These are phyloP conservation scores for Anticlea derivata DNA, from an alignment of 2,888 invertebrate genomes.

Conservation along the genomic window DNA sequence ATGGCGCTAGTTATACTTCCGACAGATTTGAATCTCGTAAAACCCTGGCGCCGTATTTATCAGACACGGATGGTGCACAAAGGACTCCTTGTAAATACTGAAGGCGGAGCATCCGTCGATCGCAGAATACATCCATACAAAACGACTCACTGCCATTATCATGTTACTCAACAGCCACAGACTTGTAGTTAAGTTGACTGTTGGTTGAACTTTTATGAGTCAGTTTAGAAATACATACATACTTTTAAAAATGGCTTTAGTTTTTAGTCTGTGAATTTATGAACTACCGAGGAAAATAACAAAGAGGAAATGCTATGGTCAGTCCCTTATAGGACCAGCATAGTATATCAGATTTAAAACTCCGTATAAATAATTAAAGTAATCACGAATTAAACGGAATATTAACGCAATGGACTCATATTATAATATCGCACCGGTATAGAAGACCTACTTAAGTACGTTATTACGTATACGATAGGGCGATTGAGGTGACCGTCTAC, in stretches of 20 bases:
- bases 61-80: conserved; percentile 61
- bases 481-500: no score
- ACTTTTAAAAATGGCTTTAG: not conserved
- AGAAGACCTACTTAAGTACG: no score
- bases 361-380: no score
- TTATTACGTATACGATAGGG: no score
- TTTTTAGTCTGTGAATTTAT: no score
- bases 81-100: conserved; percentile 60
- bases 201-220: not conserved
- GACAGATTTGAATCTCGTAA: conserved; percentile 29
- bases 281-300: not conserved
- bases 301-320: no score
- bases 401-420: no score
- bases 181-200: conserved; percentile 6
- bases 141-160: conserved; percentile 55
- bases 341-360: no score
- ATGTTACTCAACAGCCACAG: conserved; percentile 25
- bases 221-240: not conserved
- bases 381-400: no score
- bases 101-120: conserved; percentile 62
- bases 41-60: conserved; percentile 35
- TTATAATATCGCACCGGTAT: no score
- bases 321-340: no score
- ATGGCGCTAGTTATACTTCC: conserved; percentile 12
- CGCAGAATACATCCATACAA: conserved; percentile 51